Conservation (phyloP, 2,888 invertebrate species). For the Eumerus sabulonum region DNA sequence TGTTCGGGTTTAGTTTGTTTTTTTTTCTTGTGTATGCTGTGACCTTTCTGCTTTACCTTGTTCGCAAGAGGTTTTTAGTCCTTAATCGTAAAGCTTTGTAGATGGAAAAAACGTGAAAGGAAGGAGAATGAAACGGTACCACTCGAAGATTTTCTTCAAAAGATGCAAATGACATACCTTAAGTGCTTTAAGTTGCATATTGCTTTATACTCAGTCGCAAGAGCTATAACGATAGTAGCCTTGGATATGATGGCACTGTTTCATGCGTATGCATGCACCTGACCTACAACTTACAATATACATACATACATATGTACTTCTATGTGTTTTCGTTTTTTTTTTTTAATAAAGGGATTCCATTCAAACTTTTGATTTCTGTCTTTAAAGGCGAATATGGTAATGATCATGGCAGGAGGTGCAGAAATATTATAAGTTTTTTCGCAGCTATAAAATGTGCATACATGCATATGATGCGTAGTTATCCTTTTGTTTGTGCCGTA, state of each 20-base stretch:
- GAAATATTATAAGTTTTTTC: no score
- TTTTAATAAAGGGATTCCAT: no score
- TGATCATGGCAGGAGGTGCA: no score
- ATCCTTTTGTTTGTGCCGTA: no score
- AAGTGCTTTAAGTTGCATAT: slow-evolving; percentile 21
- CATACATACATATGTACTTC: no score
- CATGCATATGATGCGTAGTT: no score
- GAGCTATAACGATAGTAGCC: slow-evolving; percentile 40
- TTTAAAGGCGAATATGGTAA: no score
- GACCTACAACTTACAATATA: background rate
- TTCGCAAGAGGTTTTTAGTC: slow-evolving; percentile 22
- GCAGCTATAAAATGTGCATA: no score
- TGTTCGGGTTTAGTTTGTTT: background rate
- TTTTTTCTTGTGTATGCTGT: background rate
- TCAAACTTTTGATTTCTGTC: no score
- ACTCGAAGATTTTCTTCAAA: slow-evolving; percentile 44
- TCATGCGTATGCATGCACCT: background rate
- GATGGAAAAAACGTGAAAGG: background rate
- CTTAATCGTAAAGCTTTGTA: no score
- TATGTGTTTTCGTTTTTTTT: no score
- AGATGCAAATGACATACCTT: slow-evolving; percentile 58
- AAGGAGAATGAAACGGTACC: slow-evolving; percentile 4
- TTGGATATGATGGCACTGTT: slow-evolving; percentile 33
- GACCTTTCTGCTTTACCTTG: slow-evolving; percentile 29
- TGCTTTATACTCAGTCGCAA: slow-evolving; percentile 49